Base-by-base conservation (phyloP, 1,140 invertebrate species). In the Sweltsa coloradensis region DNA sequence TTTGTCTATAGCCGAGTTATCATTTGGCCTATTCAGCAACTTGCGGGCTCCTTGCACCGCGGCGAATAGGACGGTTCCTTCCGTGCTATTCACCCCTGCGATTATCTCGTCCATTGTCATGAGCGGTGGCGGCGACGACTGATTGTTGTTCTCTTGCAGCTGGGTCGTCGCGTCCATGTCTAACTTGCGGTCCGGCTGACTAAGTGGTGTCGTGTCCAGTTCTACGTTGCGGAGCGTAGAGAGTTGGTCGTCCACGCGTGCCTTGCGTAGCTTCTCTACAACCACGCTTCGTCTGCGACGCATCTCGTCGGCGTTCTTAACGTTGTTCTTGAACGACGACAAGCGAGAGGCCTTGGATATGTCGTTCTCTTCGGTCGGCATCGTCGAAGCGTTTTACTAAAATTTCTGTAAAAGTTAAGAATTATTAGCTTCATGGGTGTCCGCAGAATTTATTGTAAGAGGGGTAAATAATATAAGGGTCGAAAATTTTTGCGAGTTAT, bases 171-270 rank as follows among this genome's bases (percentile, higher is more conserved):
- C n/a, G n/a, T n/a, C n/a, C n/a, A n/a, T n/a, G n/a, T n/a, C n/a
- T n/a, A n/a, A n/a, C n/a, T n/a, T n/a, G n/a, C n/a, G n/a, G n/a
- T n/a, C n/a, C n/a, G n/a, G n/a, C n/a, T n/a, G n/a, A n/a, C n/a
- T n/a, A 5, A 68, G 60, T 0, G 66, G 55, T 42, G 78, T 73
- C 34, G 62, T 58, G 27, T 67, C 64, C 4, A 73, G 62, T 41
- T 71, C 69, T 23, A 97, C 81, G 58, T 97, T 97, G 44, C 96
- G 74, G 34, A 91, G 71, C 69, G 99, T 99, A 1, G 85, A 71
- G n/a, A 99, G 67, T 59, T 94, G 90, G 57, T 98, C 93, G 68
- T 98, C 93, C 60, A 94, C 89, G 34, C 88, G 85, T 5, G 84
- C 81, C 71, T 97, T 98, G 13, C 96, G 71, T 5, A 99, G 68